Evolutionary conservation across 35 echinoderm and acorn worm genomes (phyloP).

Genomic region (Apostichopus californicus): DNA sequence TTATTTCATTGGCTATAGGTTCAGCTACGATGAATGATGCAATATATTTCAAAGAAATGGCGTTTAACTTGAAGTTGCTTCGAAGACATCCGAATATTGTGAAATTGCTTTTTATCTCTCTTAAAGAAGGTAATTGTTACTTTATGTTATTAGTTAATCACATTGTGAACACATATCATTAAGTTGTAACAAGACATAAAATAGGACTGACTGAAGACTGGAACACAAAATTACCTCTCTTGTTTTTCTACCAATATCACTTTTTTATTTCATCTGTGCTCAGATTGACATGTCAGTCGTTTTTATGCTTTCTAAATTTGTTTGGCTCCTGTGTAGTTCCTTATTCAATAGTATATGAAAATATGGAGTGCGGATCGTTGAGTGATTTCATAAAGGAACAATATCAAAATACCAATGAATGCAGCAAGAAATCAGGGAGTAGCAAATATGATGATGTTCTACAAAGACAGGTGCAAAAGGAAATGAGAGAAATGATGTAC

Average conservation of each 20-base stretch:
- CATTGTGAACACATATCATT: too few relatives aligned
- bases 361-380: not conserved
- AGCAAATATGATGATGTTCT: not conserved
- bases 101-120: not conserved
- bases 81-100: not conserved
- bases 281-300: too few relatives aligned
- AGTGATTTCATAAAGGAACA: not conserved
- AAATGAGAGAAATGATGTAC: not conserved
- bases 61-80: not conserved
- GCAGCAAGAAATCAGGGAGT: not conserved
- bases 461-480: not conserved
- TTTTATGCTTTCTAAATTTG: too few relatives aligned
- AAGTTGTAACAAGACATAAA: too few relatives aligned
- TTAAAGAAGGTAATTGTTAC: not conserved
- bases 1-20: not conserved
- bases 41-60: not conserved
- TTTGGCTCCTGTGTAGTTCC: not conserved
- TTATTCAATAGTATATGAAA: not conserved
- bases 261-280: too few relatives aligned
- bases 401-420: not conserved
- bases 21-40: conserved; percentile 29
- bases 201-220: too few relatives aligned
- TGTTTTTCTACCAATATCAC: too few relatives aligned
- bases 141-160: too few relatives aligned
- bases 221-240: too few relatives aligned